Evolutionary conservation across 2,113 vertebrate genomes (phyloP), one percentile per base, ranked within the genome.

Genomic region (Bubo bubo): DNA sequence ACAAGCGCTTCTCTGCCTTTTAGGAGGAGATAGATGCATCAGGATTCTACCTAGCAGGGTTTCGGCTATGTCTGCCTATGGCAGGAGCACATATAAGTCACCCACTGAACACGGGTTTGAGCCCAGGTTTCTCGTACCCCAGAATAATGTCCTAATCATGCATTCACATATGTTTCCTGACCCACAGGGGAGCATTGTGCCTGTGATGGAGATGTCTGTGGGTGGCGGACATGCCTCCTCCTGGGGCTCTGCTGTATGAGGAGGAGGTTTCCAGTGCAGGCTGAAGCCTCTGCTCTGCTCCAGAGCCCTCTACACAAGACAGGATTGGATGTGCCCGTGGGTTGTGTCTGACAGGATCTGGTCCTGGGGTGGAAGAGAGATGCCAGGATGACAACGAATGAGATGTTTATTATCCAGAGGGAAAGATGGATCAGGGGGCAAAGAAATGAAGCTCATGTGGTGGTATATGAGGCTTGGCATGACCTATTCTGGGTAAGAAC

Each of bases 161-260:
- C 39, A 21, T 74, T 27, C 77, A 17, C 0, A 6, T 3, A 4
- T 2, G 0, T 84, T 87, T 70, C 27, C 72, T 86, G 58, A 50
- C 12, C 9, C 47, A 14, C 12, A 47, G 28, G 8, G 35, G 12
- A 63, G 22, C 22, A 32, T 4, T 2, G 4, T 83, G 30, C 21
- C 24, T 37, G 47, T 34, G 45, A 21, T 53, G 55, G 63, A 53
- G 50, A 28, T 26, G 22, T 8, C 28, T 76, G 32, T 50, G 32
- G 13, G 6, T 52, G 53, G 55, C 20, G 37, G 66, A 39, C 0
- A 0, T 60, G 20, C 8, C 10, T 53, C 26, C 19, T 84, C 17
- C 53, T 21, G 14, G 26, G 26, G 34, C 7, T 79, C 45, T 88
- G 59, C 30, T 9, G 4, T 18, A 7, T 7, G 34, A 79, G n/a